Evolutionary conservation across 2,113 vertebrate species (phyloP).

Genomic region (Oreotrochilus melanogaster): DNA sequence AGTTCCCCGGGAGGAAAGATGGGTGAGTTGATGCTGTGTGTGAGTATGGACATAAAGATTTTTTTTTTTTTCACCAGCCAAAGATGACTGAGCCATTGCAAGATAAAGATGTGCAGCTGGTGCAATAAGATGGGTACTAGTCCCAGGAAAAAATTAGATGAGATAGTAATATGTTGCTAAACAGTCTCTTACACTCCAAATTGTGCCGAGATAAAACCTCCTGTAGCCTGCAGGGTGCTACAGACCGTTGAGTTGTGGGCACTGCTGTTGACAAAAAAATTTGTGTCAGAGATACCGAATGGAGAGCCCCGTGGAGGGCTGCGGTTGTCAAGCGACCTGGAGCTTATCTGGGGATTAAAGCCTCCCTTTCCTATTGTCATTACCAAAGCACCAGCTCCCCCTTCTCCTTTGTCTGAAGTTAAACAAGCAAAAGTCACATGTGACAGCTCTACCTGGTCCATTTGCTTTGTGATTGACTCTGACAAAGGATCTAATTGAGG

Average conservation of each 20-base stretch:
- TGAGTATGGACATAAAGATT: background rate
- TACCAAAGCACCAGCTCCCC: slow-evolving; percentile 35
- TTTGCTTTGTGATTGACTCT: slow-evolving; percentile 3
- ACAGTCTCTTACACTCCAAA: background rate
- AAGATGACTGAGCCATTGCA: background rate
- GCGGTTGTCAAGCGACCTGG: background rate
- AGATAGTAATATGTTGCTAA: background rate
- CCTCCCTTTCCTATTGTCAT: slow-evolving; percentile 58
- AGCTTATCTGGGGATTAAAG: slow-evolving; percentile 63
- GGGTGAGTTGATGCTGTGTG: background rate
- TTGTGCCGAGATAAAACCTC: background rate
- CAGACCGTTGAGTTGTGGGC: background rate
- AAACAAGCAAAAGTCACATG: slow-evolving; percentile 36
- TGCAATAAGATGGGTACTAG: background rate
- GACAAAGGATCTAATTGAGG: slow-evolving; percentile 29
- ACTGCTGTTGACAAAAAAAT: background rate
- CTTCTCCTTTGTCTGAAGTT: slow-evolving; percentile 44
- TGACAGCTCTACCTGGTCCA: slow-evolving; percentile 5
- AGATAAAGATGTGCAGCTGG: background rate
- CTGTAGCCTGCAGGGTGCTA: background rate
- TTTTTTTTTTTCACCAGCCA: background rate
- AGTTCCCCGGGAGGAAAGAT: background rate
- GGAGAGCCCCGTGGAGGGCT: background rate
- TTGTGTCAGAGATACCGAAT: background rate
- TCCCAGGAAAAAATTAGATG: background rate